Evolutionary conservation across 2,113 vertebrate genomes (phyloP).

Genomic region (Tragulus kanchil): DNA sequence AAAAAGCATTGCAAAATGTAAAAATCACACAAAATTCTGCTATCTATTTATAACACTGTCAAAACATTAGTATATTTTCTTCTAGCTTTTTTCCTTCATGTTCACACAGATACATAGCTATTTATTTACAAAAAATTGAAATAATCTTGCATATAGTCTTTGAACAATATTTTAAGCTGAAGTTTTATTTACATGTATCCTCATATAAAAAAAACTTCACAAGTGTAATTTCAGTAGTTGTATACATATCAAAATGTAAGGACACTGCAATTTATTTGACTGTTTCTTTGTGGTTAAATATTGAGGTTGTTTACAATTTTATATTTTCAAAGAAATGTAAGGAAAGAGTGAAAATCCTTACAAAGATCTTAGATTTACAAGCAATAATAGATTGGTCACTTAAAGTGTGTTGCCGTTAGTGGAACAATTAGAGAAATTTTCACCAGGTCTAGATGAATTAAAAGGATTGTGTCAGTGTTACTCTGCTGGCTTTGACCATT

Average conservation of each 20-base stretch:
- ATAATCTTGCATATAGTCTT: neutral
- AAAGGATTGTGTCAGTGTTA: neutral
- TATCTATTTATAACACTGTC: neutral
- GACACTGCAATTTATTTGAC: conserved; percentile 22
- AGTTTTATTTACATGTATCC: conserved; percentile 27
- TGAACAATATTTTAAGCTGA: conserved; percentile 2
- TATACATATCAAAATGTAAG: conserved; percentile 30
- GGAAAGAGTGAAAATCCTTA: neutral
- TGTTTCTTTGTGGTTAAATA: conserved; percentile 23
- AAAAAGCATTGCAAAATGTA: conserved; percentile 10
- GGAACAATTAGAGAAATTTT: neutral
- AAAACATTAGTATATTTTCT: conserved; percentile 11
- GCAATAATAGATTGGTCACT: neutral
- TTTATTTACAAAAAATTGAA: conserved; percentile 23
- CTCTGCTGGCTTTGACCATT: neutral
- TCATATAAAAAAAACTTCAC: neutral
- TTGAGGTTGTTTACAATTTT: neutral
- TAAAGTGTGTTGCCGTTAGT: neutral
- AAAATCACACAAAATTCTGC: neutral
- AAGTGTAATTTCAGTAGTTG: conserved; percentile 16
- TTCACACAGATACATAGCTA: neutral
- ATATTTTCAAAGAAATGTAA: neutral
- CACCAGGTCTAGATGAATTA: neutral
- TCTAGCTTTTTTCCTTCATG: neutral
- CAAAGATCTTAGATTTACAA: conserved; percentile 30